Percentiles rank a stretch among this genome's conserved stretches.
Evolutionary conservation across 1,140 invertebrate species (phyloP).

Genomic region (Drosophila pectinifera): DNA sequence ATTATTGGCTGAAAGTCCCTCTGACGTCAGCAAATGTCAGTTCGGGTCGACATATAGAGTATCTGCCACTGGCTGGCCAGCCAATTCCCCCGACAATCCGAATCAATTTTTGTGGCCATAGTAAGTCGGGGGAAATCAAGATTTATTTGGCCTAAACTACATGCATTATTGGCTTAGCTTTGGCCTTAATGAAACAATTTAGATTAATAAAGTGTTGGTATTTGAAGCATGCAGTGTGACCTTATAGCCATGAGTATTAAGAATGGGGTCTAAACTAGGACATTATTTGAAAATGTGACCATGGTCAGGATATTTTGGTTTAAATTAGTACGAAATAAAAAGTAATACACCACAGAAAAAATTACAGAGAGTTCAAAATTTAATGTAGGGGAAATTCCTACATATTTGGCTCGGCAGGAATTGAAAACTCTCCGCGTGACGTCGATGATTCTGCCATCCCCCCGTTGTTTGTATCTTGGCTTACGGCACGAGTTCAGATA

Average conservation of each 20-base stretch:
- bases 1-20: slow-evolving; percentile 27
- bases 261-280: background rate
- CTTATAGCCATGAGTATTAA: background rate
- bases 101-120: slow-evolving; percentile 4
- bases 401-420: slow-evolving; percentile 9
- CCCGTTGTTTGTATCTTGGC: slow-evolving; percentile 1
- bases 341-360: background rate
- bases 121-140: slow-evolving; percentile 13
- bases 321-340: background rate
- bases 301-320: background rate
- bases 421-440: slow-evolving; percentile 37
- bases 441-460: slow-evolving; percentile 6
- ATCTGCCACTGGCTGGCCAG: slow-evolving; percentile 18
- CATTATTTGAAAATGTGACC: background rate
- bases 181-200: background rate
- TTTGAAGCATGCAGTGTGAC: background rate
- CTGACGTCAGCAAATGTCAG: slow-evolving; percentile 49
- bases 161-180: background rate
- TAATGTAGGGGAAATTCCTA: too few relatives aligned
- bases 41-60: slow-evolving; percentile 21
- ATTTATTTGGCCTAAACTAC: slow-evolving; percentile 9
- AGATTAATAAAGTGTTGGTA: too few relatives aligned
- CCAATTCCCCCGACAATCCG: slow-evolving; percentile 11
- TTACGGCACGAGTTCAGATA: slow-evolving; percentile 59
- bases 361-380: background rate